A percentile compares a stretch with the other conserved stretches of the same genome.
These are phyloP conservation scores for Acanthosepion lycidas DNA, from an alignment of 2,888 invertebrate genomes.

Conservation along the genomic window DNA sequence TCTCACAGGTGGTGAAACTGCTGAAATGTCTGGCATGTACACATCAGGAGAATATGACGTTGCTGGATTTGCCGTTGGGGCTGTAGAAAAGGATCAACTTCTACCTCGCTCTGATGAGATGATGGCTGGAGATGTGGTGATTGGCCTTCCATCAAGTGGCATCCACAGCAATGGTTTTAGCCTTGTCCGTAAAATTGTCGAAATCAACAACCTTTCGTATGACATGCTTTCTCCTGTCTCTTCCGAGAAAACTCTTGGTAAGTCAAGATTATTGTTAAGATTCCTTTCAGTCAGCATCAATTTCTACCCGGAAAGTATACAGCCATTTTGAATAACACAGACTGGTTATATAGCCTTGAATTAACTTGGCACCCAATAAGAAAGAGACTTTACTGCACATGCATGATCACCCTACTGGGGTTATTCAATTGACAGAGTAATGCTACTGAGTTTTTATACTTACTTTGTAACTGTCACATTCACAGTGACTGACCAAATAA, in stretches of 20 bases:
- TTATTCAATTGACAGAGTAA: too few species aligned
- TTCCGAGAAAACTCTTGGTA: constrained; percentile 83
- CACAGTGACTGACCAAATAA: too few species aligned
- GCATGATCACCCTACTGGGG: too few species aligned
- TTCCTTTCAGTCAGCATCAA: neutral
- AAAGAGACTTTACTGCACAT: too few species aligned
- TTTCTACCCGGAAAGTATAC: too few species aligned
- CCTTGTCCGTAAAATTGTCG: constrained; percentile 86
- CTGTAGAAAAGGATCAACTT: constrained; percentile 85
- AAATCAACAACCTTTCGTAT: constrained; percentile 81
- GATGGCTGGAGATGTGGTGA: constrained; percentile 84
- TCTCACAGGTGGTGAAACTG: constrained; percentile 91
- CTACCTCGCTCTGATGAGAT: constrained; percentile 83
- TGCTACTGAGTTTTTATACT: too few species aligned
- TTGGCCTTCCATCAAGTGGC: constrained; percentile 91
- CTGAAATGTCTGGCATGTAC: constrained; percentile 89
- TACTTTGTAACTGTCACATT: too few species aligned
- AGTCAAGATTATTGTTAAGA: neutral
- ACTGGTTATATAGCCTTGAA: too few species aligned
- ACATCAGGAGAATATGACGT: constrained; percentile 90
- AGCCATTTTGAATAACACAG: too few species aligned
- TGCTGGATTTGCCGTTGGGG: constrained; percentile 96
- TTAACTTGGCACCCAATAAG: too few species aligned
- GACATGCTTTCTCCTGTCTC: constrained; percentile 82
- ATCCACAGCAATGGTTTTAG: constrained; percentile 97